phyloP scores from a whole-genome alignment of 2,888 invertebrate genomes.

The Coelinius sp. region DNA sequence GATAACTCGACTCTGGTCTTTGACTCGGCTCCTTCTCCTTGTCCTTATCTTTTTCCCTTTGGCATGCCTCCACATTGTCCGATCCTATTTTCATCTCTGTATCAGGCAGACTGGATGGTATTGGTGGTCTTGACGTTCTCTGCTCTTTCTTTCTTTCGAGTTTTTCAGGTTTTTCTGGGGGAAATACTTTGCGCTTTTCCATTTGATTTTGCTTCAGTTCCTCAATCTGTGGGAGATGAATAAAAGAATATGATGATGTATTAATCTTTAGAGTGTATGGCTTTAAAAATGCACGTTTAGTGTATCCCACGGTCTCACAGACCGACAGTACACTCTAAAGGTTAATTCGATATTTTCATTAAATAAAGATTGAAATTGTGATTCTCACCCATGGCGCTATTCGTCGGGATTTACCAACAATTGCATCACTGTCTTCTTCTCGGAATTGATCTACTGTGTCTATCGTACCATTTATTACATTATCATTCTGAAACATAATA shows the following conservation, averaged over 20 bases:
- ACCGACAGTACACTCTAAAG: too few relatives aligned
- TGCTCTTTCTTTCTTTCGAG: slow-evolving; percentile 57
- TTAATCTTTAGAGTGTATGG: too few relatives aligned
- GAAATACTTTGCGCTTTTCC: slow-evolving; percentile 61
- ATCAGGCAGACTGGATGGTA: slow-evolving; percentile 51
- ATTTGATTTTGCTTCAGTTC: slow-evolving; percentile 66
- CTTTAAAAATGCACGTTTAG: too few relatives aligned
- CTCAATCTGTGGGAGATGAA: slow-evolving; percentile 56
- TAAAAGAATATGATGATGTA: too few relatives aligned
- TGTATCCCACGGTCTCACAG: too few relatives aligned
- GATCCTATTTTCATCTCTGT: slow-evolving; percentile 49
- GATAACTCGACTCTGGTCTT: slow-evolving; percentile 49
- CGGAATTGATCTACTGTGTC: slow-evolving; percentile 59
- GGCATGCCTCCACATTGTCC: slow-evolving; percentile 49
- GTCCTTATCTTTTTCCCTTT: slow-evolving; percentile 55
- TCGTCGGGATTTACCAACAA: slow-evolving; percentile 56
- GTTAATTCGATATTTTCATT: too few relatives aligned
- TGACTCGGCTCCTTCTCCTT: slow-evolving; percentile 53
- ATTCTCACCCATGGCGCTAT: slow-evolving; percentile 66
- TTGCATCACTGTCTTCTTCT: slow-evolving; percentile 63
- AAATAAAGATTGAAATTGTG: background rate
- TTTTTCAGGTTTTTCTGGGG: slow-evolving; percentile 59
- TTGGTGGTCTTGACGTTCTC: slow-evolving; percentile 45
- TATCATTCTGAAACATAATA: slow-evolving; percentile 58
- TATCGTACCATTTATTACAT: slow-evolving; percentile 65